phyloP scores from a whole-genome alignment of 2,797 vertebrate genomes.

The Eidolon dupreanum region DNA sequence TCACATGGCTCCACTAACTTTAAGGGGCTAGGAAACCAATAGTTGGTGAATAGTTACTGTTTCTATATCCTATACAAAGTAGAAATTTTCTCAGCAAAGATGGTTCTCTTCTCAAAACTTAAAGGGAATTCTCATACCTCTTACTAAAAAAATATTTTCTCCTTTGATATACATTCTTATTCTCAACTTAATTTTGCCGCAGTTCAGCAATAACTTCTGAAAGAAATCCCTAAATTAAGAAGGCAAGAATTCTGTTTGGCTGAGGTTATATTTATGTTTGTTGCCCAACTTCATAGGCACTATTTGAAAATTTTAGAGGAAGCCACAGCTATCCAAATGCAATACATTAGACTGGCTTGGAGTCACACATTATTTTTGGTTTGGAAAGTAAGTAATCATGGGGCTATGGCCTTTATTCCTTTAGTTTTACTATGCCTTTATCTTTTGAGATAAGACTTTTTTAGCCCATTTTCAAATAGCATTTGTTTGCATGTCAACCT shows the following conservation, averaged over 20 bases:
- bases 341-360: neutral
- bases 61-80: neutral
- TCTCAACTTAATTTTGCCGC: conserved; percentile 22
- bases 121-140: neutral
- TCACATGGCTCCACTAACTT: neutral
- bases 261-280: conserved; percentile 51
- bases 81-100: neutral
- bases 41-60: neutral
- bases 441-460: conserved; percentile 22
- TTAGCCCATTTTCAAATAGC: neutral
- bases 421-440: neutral
- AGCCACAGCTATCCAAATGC: neutral
- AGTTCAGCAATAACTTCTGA: conserved; percentile 36
- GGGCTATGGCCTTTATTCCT: conserved; percentile 1
- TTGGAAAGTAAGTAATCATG: conserved; percentile 43
- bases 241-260: neutral
- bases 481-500: conserved; percentile 1
- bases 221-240: conserved; percentile 44
- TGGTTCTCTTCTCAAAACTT: neutral
- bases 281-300: neutral
- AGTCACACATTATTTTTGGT: conserved; percentile 21
- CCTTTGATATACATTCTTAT: neutral
- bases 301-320: conserved; percentile 40
- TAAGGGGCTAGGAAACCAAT: neutral
- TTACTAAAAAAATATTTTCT: conserved; percentile 3